These are phyloP conservation scores for Trissolcus brochymenae DNA, from an alignment of 2,888 invertebrate genomes.

Conservation along the genomic window DNA sequence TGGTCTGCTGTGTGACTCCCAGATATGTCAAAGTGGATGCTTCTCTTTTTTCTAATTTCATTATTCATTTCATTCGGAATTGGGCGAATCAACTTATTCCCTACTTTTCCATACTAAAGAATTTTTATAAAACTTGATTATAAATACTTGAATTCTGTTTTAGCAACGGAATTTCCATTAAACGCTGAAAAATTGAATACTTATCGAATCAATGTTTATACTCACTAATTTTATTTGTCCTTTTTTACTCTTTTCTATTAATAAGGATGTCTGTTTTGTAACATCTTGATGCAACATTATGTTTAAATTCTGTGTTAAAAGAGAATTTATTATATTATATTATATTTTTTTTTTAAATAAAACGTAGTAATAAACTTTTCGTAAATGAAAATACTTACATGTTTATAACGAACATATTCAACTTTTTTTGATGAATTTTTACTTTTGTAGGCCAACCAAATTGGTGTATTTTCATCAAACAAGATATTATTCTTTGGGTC, in stretches of 20 bases:
- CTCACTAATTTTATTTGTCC: too few relatives aligned
- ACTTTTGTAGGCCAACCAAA: not conserved
- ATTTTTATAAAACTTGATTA: too few relatives aligned
- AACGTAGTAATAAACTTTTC: not conserved
- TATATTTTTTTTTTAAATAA: too few relatives aligned
- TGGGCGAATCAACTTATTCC: not conserved
- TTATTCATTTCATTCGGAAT: not conserved
- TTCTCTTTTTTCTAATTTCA: constrained; percentile 8
- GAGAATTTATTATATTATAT: too few relatives aligned
- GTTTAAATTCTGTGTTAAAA: not conserved
- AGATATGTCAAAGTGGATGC: not conserved
- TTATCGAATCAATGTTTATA: too few relatives aligned
- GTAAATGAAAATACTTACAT: not conserved
- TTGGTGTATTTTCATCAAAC: not conserved
- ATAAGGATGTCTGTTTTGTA: too few relatives aligned
- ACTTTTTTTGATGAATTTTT: not conserved
- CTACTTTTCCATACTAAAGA: constrained; percentile 4
- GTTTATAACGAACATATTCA: not conserved
- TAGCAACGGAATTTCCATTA: not conserved
- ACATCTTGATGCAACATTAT: too few relatives aligned
- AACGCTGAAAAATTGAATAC: not conserved
- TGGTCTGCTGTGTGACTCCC: not conserved
- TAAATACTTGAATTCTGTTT: too few relatives aligned
- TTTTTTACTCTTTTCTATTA: too few relatives aligned
- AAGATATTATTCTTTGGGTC: not conserved